A percentile compares a stretch with the other conserved stretches of the same genome.
These are phyloP conservation scores for Babylonia areolata DNA, from an alignment of 1,140 invertebrate species.

Conservation along the genomic window DNA sequence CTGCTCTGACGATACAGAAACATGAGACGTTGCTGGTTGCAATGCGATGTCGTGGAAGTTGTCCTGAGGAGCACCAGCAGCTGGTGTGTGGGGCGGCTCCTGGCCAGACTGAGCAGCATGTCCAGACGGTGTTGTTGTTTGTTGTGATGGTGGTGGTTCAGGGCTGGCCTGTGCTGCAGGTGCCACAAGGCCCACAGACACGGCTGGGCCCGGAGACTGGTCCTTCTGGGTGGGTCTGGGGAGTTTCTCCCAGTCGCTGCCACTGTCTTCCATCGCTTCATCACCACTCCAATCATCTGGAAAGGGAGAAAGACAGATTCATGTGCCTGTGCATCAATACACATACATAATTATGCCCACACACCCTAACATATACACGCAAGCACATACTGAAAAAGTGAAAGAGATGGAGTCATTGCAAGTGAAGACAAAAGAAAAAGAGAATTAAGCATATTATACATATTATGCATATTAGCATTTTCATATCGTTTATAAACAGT, in stretches of 20 bases:
- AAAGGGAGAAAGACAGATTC: too few species aligned
- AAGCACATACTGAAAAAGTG: too few species aligned
- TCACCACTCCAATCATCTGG: conserved; percentile 59
- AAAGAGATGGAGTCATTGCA: too few species aligned
- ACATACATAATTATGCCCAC: too few species aligned
- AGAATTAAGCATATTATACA: too few species aligned
- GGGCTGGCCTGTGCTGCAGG: background rate
- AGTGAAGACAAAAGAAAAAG: too few species aligned
- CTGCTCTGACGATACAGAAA: background rate
- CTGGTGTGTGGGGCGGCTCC: background rate
- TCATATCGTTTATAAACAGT: too few species aligned
- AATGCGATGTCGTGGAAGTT: background rate
- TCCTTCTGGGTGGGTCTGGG: conserved; percentile 31
- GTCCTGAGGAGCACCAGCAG: background rate
- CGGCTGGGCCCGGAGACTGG: background rate
- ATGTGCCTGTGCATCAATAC: too few species aligned
- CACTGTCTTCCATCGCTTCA: conserved; percentile 46
- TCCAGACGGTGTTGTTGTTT: background rate
- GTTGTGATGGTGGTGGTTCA: background rate
- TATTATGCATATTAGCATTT: too few species aligned
- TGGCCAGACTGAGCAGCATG: background rate
- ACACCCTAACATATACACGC: too few species aligned
- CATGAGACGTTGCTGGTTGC: too few species aligned
- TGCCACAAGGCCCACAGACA: background rate
- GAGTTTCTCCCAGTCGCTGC: conserved; percentile 50